Evolutionary conservation across 2,888 invertebrate species (phyloP).

Genomic region (Odontocerum albicorne): DNA sequence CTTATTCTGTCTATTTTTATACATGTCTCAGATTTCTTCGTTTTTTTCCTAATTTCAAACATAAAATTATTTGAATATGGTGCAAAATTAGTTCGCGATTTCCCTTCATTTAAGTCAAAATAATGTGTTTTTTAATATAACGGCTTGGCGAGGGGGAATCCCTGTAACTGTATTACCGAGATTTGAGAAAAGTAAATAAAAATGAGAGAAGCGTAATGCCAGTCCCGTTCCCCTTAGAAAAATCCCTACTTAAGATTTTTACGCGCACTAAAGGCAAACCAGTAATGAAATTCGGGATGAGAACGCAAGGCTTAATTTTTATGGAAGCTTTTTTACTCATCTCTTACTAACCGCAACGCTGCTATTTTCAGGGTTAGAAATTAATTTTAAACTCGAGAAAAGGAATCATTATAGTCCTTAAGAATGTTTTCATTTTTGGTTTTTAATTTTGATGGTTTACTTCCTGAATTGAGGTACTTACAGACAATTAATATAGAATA

Average conservation of each 20-base stretch:
- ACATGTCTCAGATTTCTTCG: too few species aligned
- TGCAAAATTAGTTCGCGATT: too few species aligned
- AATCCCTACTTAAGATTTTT: constrained; percentile 32
- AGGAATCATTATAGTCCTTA: too few species aligned
- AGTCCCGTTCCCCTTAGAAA: neutral
- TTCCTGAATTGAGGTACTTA: too few species aligned
- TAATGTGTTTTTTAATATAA: neutral
- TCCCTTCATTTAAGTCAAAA: too few species aligned
- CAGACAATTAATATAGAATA: too few species aligned
- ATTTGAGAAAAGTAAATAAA: constrained; percentile 3
- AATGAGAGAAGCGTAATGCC: neutral
- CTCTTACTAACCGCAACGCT: neutral
- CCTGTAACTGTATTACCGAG: neutral
- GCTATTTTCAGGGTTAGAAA: neutral
- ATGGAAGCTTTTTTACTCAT: constrained; percentile 19
- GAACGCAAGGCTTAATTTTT: constrained; percentile 33
- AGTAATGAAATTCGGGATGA: constrained; percentile 33
- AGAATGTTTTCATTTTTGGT: too few species aligned
- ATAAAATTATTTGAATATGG: too few species aligned
- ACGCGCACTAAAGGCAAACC: constrained; percentile 35
- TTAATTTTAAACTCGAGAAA: too few species aligned
- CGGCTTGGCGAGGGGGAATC: neutral
- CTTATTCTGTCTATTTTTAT: too few species aligned
- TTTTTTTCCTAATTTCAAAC: neutral
- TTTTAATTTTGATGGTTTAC: too few species aligned